These are phyloP conservation scores for Agonopterix alstromeriana DNA, from an alignment of 2,888 invertebrate genomes.

Conservation along the genomic window DNA sequence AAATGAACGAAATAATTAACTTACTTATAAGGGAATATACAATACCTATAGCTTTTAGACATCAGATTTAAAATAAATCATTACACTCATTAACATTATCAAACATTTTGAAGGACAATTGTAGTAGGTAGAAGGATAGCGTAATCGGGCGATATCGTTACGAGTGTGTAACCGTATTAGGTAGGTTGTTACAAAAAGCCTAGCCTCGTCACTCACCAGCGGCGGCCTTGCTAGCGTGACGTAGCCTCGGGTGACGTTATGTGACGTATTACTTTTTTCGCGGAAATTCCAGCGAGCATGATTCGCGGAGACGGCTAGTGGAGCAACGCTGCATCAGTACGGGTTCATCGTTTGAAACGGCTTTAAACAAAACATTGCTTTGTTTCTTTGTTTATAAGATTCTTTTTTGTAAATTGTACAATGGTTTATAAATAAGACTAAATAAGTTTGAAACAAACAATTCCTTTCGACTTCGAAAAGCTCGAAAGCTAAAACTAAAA, in stretches of 20 bases:
- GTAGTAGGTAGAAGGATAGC: neutral
- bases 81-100: no score
- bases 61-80: no score
- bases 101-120: no score
- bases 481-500: no score
- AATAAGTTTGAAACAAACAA: neutral
- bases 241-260: constrained; percentile 39
- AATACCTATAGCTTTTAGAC: no score
- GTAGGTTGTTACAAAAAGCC: constrained; percentile 36
- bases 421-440: neutral
- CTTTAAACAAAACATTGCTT: neutral
- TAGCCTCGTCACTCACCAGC: constrained; percentile 14
- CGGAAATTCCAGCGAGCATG: constrained; percentile 66
- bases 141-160: constrained; percentile 3
- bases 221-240: constrained; percentile 58
- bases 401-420: neutral
- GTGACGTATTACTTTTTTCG: constrained; percentile 68
- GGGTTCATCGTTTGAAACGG: no score
- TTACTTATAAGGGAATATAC: no score
- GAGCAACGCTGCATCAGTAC: constrained; percentile 4
- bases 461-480: neutral
- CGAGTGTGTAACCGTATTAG: constrained; percentile 26
- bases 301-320: constrained; percentile 37
- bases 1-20: no score
- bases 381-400: neutral